phyloP scores from a whole-genome alignment of 30 jellyfish, hydroid and myxozoan genomes.

The Aurelia sp. region DNA sequence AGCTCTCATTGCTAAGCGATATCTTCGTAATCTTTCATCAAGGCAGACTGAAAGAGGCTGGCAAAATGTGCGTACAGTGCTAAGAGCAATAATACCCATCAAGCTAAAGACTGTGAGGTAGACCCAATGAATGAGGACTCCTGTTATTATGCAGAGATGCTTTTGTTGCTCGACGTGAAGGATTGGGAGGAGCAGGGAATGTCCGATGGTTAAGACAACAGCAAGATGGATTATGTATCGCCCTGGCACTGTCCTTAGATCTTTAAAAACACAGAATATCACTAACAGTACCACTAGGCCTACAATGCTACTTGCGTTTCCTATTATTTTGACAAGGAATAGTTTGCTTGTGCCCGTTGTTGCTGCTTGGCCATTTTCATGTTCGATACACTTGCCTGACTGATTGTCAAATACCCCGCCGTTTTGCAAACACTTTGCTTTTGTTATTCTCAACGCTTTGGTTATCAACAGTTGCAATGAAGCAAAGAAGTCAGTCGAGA shows the following conservation, averaged over 20 bases:
- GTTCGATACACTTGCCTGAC: not conserved
- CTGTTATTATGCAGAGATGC: conserved; percentile 13
- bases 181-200: conserved; percentile 8
- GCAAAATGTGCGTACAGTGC: conserved; percentile 49
- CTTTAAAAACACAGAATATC: conserved; percentile 12
- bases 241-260: conserved; percentile 53
- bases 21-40: conserved; percentile 18
- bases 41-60: conserved; percentile 16
- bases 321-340: conserved; percentile 1
- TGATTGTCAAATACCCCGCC: not conserved
- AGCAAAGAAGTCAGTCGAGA: not conserved
- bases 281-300: conserved; percentile 15
- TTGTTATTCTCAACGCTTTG: not conserved
- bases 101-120: conserved; percentile 45
- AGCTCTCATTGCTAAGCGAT: conserved; percentile 20
- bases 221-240: conserved; percentile 35
- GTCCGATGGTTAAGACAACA: conserved; percentile 23
- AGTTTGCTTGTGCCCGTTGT: not conserved
- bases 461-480: not conserved
- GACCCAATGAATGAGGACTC: conserved; percentile 36
- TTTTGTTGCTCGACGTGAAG: conserved; percentile 2
- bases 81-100: conserved; percentile 32
- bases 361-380: not conserved
- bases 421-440: not conserved
- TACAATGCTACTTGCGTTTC: conserved; percentile 34